Evolutionary conservation across 2,113 vertebrate genomes (phyloP).

Genomic region (Tetrao urogallus): DNA sequence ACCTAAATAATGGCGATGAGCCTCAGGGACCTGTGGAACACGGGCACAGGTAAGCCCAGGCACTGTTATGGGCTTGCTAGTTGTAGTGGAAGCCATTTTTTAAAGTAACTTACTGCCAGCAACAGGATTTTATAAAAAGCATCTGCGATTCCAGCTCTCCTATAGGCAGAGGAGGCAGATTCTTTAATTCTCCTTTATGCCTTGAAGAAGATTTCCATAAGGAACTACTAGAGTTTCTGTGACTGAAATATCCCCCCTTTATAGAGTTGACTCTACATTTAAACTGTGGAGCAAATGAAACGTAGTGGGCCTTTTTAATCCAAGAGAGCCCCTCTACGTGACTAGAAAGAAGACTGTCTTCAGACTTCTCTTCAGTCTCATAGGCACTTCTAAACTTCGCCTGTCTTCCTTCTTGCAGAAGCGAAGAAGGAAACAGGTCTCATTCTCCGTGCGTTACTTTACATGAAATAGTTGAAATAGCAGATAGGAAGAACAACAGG

Average conservation of each 20-base stretch:
- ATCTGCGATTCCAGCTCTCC: too few relatives aligned
- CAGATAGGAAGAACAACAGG: neutral
- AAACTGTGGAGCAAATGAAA: neutral
- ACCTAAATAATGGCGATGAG: too few relatives aligned
- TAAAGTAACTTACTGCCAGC: too few relatives aligned
- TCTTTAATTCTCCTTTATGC: too few relatives aligned
- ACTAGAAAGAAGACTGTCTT: neutral
- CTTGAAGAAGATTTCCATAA: neutral
- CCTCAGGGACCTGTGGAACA: too few relatives aligned
- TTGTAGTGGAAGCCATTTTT: too few relatives aligned
- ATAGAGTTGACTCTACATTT: conserved; percentile 5
- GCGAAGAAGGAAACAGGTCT: neutral
- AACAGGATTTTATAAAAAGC: too few relatives aligned
- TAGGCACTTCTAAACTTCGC: neutral
- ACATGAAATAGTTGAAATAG: neutral
- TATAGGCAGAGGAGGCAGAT: too few relatives aligned
- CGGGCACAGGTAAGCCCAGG: too few relatives aligned
- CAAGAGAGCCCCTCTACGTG: neutral
- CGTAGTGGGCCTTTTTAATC: conserved; percentile 21
- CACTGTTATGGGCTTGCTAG: too few relatives aligned
- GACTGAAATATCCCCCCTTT: neutral
- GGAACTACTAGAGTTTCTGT: neutral
- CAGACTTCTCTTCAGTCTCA: neutral
- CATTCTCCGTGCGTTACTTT: neutral
- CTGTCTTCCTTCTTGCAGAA: neutral